phyloP scores from a whole-genome alignment of 2,888 invertebrate species.

The Helicoverpa assulta region DNA sequence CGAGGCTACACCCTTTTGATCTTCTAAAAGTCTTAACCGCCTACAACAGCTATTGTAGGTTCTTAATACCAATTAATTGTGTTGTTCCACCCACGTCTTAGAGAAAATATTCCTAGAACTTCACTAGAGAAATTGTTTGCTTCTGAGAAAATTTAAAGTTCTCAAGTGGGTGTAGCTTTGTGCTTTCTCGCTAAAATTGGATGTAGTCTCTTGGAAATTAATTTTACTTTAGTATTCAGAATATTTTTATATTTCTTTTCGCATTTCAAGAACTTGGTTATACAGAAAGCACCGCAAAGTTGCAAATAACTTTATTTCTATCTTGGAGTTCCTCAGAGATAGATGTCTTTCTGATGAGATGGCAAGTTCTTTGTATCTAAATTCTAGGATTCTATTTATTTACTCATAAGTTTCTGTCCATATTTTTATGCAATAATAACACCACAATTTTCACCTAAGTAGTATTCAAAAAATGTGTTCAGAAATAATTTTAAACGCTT shows the following conservation, averaged over 20 bases:
- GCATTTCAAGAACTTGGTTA: neutral
- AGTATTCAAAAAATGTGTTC: neutral
- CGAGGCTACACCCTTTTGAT: neutral
- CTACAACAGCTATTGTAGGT: constrained; percentile 22
- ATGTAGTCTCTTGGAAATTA: neutral
- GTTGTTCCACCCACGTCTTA: constrained; percentile 20
- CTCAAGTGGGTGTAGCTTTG: constrained; percentile 19
- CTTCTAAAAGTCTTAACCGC: constrained; percentile 7
- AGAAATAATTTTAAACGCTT: neutral
- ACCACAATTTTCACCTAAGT: too few relatives aligned
- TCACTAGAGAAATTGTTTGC: constrained; percentile 3
- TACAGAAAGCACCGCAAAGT: neutral
- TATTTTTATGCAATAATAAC: too few relatives aligned
- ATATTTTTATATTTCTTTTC: neutral
- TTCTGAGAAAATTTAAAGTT: constrained; percentile 25
- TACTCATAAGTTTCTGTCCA: too few relatives aligned
- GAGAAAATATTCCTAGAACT: constrained; percentile 41
- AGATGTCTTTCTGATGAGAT: too few relatives aligned
- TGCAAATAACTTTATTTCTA: neutral
- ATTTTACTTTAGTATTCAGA: constrained; percentile 1
- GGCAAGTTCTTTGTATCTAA: too few relatives aligned
- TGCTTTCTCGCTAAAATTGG: constrained; percentile 23
- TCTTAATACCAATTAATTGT: constrained; percentile 24
- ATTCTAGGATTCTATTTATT: too few relatives aligned
- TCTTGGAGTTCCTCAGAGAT: neutral